Base-by-base conservation (phyloP, 2,888 invertebrate species). In the Caenorhabditis imperialis region DNA sequence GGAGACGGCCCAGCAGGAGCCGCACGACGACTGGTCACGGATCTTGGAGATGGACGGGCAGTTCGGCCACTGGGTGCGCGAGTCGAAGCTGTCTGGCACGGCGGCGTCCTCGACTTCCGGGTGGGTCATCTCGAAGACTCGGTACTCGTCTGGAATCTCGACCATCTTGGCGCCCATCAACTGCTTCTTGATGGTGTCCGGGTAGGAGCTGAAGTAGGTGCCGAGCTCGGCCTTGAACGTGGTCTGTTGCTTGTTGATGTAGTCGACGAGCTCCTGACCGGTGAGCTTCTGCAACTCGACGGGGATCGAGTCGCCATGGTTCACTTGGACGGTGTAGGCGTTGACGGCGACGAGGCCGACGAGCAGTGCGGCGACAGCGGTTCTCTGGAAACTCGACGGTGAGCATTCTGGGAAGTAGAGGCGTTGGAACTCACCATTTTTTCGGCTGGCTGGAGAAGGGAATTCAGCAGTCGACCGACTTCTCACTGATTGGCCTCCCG, bases 1-100 rank as follows among this genome's bases (percentile, higher is more conserved):
- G 40, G 89, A 89, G 78, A 90, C 89, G 3, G 90, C 90, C 94
- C 94, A 95, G 89, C 95, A 95, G 42, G 94, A 94, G 37, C 75
- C 81, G 63, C 82, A 82, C 25, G 73, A 62, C 12, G 82, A 81
- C 61, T 82, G 82, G 61, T 82, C 82, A 37, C 82, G 70, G 61
- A 82, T 79, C 90, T 94, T 93, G 54, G 48, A 57, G 55, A 82
- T 79, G 33, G 75, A 76, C 33, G 70, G 45, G 55, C 82, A 82
- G 38, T 51, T 51, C 37, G 82, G 75, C 82, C 82, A 82, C 44
- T 75, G 71, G 27, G 70, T 38, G 48, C 82, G 78, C 27, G 81
- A 62, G 44, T 82, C 82, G 77, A 82, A 82, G 16, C 53, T 60
- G 27, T 71, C 78, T 51, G 82, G 82, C 35, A 82, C 63, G 18